phyloP scores from a whole-genome alignment of 2,797 vertebrate genomes.

The Anniella stebbinsi region DNA sequence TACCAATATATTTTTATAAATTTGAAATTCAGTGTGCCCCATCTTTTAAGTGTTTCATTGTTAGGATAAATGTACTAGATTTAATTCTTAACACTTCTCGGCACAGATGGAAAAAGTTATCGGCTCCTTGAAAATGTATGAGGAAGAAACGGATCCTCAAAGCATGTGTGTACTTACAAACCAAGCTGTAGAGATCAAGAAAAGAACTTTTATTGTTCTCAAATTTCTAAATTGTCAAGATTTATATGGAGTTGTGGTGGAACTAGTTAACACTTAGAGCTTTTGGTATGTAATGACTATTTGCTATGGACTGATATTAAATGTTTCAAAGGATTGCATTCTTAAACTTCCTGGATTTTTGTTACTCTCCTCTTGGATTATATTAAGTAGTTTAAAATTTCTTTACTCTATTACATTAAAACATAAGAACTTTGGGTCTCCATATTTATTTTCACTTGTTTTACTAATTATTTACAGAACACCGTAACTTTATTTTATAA shows the following conservation, averaged over 20 bases:
- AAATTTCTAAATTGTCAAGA: constrained; percentile 85
- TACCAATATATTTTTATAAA: constrained; percentile 86
- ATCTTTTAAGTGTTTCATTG: constrained; percentile 75
- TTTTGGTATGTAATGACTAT: constrained; percentile 93
- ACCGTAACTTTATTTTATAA: constrained; percentile 84
- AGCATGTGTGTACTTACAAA: constrained; percentile 82
- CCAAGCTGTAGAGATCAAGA: constrained; percentile 87
- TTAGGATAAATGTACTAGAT: constrained; percentile 78
- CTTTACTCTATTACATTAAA: constrained; percentile 99
- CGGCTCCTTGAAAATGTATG: constrained; percentile 77
- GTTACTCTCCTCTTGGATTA: constrained; percentile 90
- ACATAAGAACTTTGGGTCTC: constrained; percentile 94
- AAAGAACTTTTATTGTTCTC: constrained; percentile 79
- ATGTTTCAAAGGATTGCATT: constrained; percentile 94
- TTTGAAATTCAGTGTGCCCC: constrained; percentile 77
- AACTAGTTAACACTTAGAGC: constrained; percentile 89
- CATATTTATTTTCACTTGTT: constrained; percentile 86
- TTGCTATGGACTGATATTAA: constrained; percentile 96
- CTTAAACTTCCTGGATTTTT: constrained; percentile 92
- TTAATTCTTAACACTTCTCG: constrained; percentile 80
- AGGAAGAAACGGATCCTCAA: constrained; percentile 76
- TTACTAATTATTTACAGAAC: constrained; percentile 85
- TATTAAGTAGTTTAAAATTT: constrained; percentile 88
- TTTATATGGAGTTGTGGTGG: constrained; percentile 87
- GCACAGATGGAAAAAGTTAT: constrained; percentile 80